Base-by-base conservation (phyloP, 2,797 vertebrate species). In the Kryptolebias ocellatus region DNA sequence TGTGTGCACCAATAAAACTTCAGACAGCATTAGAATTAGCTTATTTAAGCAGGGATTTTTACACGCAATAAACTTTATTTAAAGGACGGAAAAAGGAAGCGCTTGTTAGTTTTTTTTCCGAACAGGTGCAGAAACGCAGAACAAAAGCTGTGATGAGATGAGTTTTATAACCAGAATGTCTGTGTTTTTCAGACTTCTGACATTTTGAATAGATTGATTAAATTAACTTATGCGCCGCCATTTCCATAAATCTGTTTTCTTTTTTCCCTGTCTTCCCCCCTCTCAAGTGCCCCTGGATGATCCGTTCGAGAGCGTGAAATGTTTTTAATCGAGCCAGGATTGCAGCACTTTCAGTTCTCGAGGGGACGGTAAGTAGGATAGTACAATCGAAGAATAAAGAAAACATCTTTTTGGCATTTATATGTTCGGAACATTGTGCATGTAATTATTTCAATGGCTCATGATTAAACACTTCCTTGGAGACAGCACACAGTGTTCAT, bases 391-490 rank as follows among this genome's bases (percentile, higher is more conserved):
- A n/a, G 50, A 31, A 39, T 10, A 17, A 12, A 51, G 53, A 45
- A 68, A 70, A 66, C 72, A 74, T 67, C 54, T 60, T 24, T 18
- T 56, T 49, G 69, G 39, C 34, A 20, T 80, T 76, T 71, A 68
- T 72, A 58, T 24, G 5, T 65, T 72, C 20, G 58, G 75, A 81
- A 80, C 72, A 76, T 62, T 62, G 67, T 55, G 61, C 24, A 31
- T 77, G 45, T 77, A 79, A 80, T 84, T 37, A 74, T 67, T 79
- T 70, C 31, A 58, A 29, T n/a, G 2, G 63, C 74, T 59, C 75
- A 64, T 71, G 79, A 84, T 84, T 1, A 83, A 83, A 77, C 60
- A 53, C 52, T 46, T 88, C 75, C 79, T 80, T 73, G 55, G 84
- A 76, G 76, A 82, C 60, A 53, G 75, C 66, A 77, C 74, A 74